A percentile compares a stretch with the other conserved stretches of the same genome.
These are phyloP conservation scores for Melipona quadrifasciata DNA, from an alignment of 1,140 invertebrate genomes.

Conservation along the genomic window DNA sequence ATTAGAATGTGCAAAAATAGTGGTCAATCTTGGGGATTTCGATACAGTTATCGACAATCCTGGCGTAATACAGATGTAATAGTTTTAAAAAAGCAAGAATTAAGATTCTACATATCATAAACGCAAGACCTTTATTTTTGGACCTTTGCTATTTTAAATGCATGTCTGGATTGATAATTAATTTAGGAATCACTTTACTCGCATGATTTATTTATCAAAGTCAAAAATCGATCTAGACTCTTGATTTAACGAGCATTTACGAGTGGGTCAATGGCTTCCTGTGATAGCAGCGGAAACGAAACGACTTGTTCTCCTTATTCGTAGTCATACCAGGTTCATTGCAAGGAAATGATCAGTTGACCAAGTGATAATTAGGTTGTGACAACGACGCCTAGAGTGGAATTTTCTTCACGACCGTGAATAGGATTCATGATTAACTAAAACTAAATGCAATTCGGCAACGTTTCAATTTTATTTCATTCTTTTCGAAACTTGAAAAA, in stretches of 20 bases:
- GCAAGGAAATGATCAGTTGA: background rate
- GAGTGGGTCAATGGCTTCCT: constrained; percentile 23
- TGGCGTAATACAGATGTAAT: too few species aligned
- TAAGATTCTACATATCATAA: background rate
- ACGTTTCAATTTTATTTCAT: background rate
- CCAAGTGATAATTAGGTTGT: background rate
- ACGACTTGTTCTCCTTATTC: constrained; percentile 3
- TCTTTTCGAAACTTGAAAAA: background rate
- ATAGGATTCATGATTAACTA: background rate
- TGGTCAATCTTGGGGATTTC: too few species aligned
- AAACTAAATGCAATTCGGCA: background rate
- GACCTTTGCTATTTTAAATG: background rate
- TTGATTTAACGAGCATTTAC: constrained; percentile 9
- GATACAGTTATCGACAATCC: too few species aligned
- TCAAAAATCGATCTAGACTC: background rate
- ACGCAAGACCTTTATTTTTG: background rate
- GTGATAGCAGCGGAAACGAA: too few species aligned
- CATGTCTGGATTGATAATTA: background rate
- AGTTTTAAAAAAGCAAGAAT: too few species aligned
- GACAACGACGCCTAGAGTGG: background rate
- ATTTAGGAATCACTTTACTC: background rate
- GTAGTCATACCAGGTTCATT: background rate
- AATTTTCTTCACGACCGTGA: background rate
- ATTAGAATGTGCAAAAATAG: too few species aligned
- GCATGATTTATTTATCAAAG: constrained; percentile 11